Conservation (phyloP, 2,888 invertebrate species). For the Apocheima hispidaria region DNA sequence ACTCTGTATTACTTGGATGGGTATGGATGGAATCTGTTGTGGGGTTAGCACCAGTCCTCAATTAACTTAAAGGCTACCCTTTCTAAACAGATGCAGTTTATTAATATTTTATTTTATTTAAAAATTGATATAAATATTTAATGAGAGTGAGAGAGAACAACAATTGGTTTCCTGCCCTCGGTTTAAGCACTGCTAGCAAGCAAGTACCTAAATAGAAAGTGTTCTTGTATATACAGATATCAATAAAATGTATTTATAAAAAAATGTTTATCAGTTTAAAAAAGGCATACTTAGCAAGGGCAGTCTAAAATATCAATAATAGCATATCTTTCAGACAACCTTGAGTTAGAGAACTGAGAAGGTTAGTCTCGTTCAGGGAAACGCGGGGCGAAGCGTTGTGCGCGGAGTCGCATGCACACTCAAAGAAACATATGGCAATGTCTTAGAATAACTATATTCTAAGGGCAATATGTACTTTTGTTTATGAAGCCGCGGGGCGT, state of each 20-base stretch:
- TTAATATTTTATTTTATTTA: too few relatives aligned
- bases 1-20: neutral
- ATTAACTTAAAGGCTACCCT: neutral
- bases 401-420: too few relatives aligned
- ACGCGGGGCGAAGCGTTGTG: too few relatives aligned
- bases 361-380: conserved; percentile 20
- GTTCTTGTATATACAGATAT: neutral
- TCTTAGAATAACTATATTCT: too few relatives aligned
- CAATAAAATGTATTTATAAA: neutral
- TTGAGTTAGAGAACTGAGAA: conserved; percentile 16
- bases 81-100: too few relatives aligned
- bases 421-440: too few relatives aligned
- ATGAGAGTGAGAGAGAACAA: too few relatives aligned
- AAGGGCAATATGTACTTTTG: too few relatives aligned
- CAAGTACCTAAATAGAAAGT: neutral
- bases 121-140: too few relatives aligned
- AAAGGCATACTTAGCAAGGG: conserved; percentile 17
- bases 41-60: neutral
- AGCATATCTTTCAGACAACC: conserved; percentile 31
- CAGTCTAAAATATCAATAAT: conserved; percentile 26
- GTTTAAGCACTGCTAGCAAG: too few relatives aligned
- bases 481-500: too few relatives aligned
- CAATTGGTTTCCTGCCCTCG: too few relatives aligned
- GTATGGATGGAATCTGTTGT: neutral
- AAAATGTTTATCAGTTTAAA: conserved; percentile 10